Base-by-base conservation (phyloP, 2,797 vertebrate species). In the Brotula barbata region DNA sequence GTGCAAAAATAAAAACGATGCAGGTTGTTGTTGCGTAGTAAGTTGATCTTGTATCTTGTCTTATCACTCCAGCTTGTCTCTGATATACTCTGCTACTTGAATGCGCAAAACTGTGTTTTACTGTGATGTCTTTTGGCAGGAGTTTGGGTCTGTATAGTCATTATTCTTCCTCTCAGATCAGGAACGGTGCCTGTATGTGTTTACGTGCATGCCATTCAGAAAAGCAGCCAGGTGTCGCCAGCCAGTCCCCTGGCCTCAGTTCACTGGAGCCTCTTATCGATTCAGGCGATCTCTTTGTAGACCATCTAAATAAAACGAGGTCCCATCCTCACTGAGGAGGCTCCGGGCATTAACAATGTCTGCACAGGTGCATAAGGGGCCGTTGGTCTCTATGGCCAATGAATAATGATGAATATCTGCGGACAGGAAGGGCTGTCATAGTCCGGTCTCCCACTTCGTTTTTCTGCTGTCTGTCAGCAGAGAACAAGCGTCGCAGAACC, bases 391-490 rank as follows among this genome's bases (percentile, higher is more conserved):
- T 15, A 52, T 33, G 28, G 42, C 64, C 42, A 1, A 5, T 84
- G 74, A 75, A 83, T 83, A 82, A 50, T 43, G 49, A 86, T 77
- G 69, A 77, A 60, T 75, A 64, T 61, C 75, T 71, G 73, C 9
- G 39, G 19, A 42, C 1, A 3, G 46, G 48, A 47, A 58, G 61
- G 45, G 46, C 61, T 46, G 43, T 50, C 44, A 48, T 53, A 43
- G 39, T 53, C 71, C 22, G 1, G 39, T 25, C 7, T 8, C 46
- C 47, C 6, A 42, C 20, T 52, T 55, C 3, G 46, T 45, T 58
- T 74, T 56, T n/a, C 65, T 57, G 68, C 57, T 15, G 58, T 48
- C 76, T 73, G 67, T 67, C 72, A 75, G 66, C 39, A 39, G 45
- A 56, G 60, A 71, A 54, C n/a, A 5, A 69, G 64, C 53, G 1